Evolutionary conservation across 2,888 invertebrate species (phyloP).

Genomic region (Sialis fuliginosa): DNA sequence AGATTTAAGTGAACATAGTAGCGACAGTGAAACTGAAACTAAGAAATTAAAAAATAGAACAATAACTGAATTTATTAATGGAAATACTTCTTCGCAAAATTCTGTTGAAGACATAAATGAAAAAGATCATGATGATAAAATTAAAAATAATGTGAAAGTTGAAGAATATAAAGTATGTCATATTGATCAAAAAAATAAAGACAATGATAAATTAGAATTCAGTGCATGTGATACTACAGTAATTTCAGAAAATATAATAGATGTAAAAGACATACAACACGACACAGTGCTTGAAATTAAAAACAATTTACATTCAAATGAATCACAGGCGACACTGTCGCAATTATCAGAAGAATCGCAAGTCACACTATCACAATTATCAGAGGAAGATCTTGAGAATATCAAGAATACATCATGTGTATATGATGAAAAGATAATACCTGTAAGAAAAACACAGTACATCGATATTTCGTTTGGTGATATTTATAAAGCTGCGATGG

Average conservation of each 20-base stretch:
- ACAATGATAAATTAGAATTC: background rate
- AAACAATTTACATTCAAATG: background rate
- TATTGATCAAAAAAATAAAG: background rate
- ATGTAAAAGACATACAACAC: background rate
- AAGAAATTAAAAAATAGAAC: constrained; percentile 4
- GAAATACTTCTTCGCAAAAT: background rate
- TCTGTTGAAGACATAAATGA: background rate
- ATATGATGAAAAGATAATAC: background rate
- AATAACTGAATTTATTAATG: background rate
- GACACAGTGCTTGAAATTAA: background rate
- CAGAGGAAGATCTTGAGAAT: constrained; percentile 8
- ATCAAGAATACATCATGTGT: background rate
- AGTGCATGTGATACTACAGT: background rate
- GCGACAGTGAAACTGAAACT: constrained; percentile 6
- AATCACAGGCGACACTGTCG: background rate
- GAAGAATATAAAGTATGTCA: background rate
- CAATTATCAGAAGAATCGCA: background rate
- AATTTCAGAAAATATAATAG: background rate
- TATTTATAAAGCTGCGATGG: constrained; percentile 9
- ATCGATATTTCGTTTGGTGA: constrained; percentile 2
- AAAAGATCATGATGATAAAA: background rate
- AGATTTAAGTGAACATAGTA: constrained; percentile 7
- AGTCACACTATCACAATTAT: background rate
- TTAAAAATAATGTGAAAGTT: background rate
- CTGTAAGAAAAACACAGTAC: background rate